Percentiles rank a stretch among this genome's conserved stretches.
These are phyloP conservation scores for Trissoscelio sp. DNA, from an alignment of 2,888 invertebrate genomes.

Conservation along the genomic window DNA sequence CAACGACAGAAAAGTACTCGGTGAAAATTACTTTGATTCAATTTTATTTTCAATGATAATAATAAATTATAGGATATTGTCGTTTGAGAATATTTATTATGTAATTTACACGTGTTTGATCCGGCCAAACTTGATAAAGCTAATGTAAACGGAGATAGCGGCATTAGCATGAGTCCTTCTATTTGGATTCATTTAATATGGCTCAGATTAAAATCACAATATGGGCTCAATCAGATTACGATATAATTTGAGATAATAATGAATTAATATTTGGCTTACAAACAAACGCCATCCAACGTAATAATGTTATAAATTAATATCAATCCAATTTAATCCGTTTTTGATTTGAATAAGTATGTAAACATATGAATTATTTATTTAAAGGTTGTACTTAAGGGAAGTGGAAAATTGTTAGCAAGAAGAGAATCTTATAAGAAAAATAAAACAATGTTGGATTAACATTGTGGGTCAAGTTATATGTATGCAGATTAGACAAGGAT, in stretches of 20 bases:
- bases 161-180: constrained; percentile 1
- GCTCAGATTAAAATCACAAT: constrained; percentile 21
- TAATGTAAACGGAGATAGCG: not conserved
- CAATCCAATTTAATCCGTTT: too few relatives aligned
- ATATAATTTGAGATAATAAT: constrained; percentile 17
- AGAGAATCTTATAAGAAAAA: too few relatives aligned
- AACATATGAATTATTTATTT: too few relatives aligned
- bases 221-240: constrained; percentile 21
- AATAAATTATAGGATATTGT: not conserved
- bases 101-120: not conserved
- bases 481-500: too few relatives aligned
- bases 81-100: not conserved
- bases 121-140: constrained; percentile 4
- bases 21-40: not conserved
- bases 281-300: too few relatives aligned
- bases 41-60: constrained; percentile 12
- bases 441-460: too few relatives aligned
- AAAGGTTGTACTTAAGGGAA: too few relatives aligned
- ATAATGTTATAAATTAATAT: too few relatives aligned
- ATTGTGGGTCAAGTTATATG: too few relatives aligned
- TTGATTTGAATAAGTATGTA: too few relatives aligned
- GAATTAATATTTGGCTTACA: not conserved
- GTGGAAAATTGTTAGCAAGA: too few relatives aligned
- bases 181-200: constrained; percentile 16
- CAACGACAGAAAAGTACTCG: constrained; percentile 4